Conservation (phyloP, 2,888 invertebrate genomes). For the Aphodius sticticus region DNA sequence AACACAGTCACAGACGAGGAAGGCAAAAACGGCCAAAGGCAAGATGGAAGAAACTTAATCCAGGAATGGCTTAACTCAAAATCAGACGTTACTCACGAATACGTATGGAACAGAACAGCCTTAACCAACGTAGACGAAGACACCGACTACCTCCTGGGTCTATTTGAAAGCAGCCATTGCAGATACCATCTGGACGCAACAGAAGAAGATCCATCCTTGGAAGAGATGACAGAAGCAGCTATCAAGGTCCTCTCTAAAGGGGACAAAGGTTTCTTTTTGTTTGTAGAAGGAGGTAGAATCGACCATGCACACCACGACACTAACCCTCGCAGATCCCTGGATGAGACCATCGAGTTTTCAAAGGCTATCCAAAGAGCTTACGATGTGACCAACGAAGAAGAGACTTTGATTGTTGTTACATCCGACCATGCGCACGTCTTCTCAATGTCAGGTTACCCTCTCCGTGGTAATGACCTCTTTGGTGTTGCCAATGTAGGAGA, state of each 20-base stretch:
- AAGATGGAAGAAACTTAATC: slow-evolving; percentile 73
- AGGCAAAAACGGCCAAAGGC: slow-evolving; percentile 63
- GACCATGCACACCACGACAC: slow-evolving; percentile 81
- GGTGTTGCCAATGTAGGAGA: slow-evolving; percentile 63
- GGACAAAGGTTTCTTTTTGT: slow-evolving; percentile 77
- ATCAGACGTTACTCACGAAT: slow-evolving; percentile 58
- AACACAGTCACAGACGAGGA: slow-evolving; percentile 62
- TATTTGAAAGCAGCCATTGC: slow-evolving; percentile 52
- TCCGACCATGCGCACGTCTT: slow-evolving; percentile 83
- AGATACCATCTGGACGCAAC: slow-evolving; percentile 72
- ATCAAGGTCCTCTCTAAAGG: slow-evolving; percentile 71
- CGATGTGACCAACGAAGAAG: slow-evolving; percentile 66
- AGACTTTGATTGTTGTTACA: slow-evolving; percentile 82
- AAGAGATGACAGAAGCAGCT: slow-evolving; percentile 79
- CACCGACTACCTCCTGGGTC: slow-evolving; percentile 63
- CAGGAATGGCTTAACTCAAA: slow-evolving; percentile 70
- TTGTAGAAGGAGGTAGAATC: slow-evolving; percentile 81
- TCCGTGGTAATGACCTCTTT: slow-evolving; percentile 67
- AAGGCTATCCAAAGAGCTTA: slow-evolving; percentile 66
- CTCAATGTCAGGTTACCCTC: slow-evolving; percentile 78
- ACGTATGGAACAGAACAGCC: slow-evolving; percentile 66
- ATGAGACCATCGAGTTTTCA: slow-evolving; percentile 80
- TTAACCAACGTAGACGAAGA: slow-evolving; percentile 63
- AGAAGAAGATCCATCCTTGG: slow-evolving; percentile 71
- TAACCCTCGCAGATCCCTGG: slow-evolving; percentile 72